Evolutionary conservation across 2,113 vertebrate species (phyloP), one percentile per base, ranked within the genome.

Genomic region (Oncorhynchus keta): DNA sequence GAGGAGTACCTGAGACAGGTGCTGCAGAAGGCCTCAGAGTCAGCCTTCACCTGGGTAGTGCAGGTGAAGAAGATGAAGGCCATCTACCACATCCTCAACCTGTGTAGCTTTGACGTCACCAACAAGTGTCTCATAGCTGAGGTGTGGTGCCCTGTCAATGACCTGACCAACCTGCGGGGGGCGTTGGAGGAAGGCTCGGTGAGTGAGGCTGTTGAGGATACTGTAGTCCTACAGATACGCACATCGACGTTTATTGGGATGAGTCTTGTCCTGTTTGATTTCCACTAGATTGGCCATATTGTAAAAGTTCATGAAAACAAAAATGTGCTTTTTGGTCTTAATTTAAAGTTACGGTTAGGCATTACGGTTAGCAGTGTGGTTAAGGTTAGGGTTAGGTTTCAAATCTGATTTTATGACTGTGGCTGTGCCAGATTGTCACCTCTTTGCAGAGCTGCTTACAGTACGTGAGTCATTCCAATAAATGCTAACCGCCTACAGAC

Each of bases 41-140:
- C 96, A 0, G 92, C 96, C 67, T 96, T 92, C n/a, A 90, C 92
- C 0, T 97, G 96, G 88, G 94, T 95, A 1, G 85, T 98, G 69
- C 97, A 98, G 80, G 96, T 99, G 87, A 96, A 96, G 86, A 99
- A 99, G 90, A 99, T 98, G 97, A 99, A 99, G 86, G 97, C 98
- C 24, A 96, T 99, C 78, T 98, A 99, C 85, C 98, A 99, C 11
- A 96, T 95, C 73, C 94, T 99, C 59, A 99, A 97, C 91, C 93
- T 98, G 85, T 99, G 98, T 92, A 99, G 97, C 89, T 97, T 99
- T 0, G 98, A 99, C 0, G 97, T 99, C 82, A 99, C 98, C 76
- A 97, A 99, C 90, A 99, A 97, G 89, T 99, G 97, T 93, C 93
- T 99, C 72, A 99, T 99, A 0, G 97, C 98, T 0, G 98, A 99